A percentile compares a stretch with the other conserved stretches of the same genome.
phyloP scores from a whole-genome alignment of 2,888 invertebrate species.

The Nemotelus nigrinus region DNA sequence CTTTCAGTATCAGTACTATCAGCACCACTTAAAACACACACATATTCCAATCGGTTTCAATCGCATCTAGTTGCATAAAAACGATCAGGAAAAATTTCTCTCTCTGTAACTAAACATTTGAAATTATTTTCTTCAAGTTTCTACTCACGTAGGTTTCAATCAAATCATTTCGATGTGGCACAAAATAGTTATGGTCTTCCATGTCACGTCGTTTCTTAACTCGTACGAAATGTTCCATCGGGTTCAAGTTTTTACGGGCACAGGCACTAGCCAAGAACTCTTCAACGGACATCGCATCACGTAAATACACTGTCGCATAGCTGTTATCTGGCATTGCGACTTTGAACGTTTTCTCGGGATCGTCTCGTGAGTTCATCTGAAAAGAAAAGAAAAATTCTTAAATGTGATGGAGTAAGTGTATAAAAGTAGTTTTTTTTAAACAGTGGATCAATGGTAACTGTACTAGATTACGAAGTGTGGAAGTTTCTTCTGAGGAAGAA shows the following conservation, averaged over 20 bases:
- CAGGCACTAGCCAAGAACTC: slow-evolving; percentile 94
- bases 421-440: neutral
- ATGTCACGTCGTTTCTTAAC: slow-evolving; percentile 93
- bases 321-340: slow-evolving; percentile 88
- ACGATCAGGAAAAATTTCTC: too few species aligned
- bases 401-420: neutral
- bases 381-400: slow-evolving; percentile 53
- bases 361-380: slow-evolving; percentile 86
- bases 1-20: too few species aligned
- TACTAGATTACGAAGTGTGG: too few species aligned
- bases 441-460: too few species aligned
- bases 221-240: slow-evolving; percentile 95
- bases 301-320: slow-evolving; percentile 84
- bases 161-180: slow-evolving; percentile 92
- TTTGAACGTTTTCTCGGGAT: slow-evolving; percentile 87
- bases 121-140: too few species aligned
- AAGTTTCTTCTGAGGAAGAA: too few species aligned
- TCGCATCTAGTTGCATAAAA: too few species aligned
- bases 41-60: too few species aligned
- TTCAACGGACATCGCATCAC: slow-evolving; percentile 94
- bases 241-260: slow-evolving; percentile 89
- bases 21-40: too few species aligned
- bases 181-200: slow-evolving; percentile 96
- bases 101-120: too few species aligned
- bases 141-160: slow-evolving; percentile 93